Conservation (phyloP, 1,140 invertebrate species). For the Drosophila bocki region DNA sequence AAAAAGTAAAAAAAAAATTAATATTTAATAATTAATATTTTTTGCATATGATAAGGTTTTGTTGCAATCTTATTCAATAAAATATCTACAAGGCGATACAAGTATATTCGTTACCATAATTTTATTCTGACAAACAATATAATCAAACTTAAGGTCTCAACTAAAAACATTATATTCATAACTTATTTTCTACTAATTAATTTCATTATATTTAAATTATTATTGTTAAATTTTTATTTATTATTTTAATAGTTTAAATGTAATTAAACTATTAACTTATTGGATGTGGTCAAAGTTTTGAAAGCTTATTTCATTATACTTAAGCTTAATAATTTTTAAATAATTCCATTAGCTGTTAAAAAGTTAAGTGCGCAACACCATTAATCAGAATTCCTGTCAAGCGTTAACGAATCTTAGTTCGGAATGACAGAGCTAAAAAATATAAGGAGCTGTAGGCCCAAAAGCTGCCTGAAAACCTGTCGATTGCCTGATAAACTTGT, state of each 20-base stretch:
- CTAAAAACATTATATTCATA: no score
- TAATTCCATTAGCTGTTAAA: background rate
- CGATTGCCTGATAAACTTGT: constrained; percentile 74
- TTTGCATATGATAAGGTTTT: background rate
- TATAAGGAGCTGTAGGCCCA: background rate
- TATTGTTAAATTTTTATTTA: no score
- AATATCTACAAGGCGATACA: background rate
- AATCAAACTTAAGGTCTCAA: background rate
- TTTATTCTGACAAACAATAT: background rate
- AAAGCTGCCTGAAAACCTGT: constrained; percentile 59
- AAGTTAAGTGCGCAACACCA: background rate
- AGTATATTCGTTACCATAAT: background rate
- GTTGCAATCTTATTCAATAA: background rate
- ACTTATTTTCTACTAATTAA: no score
- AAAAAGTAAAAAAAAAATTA: background rate
- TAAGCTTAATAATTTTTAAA: background rate
- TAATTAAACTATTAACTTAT: no score
- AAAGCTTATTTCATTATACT: background rate
- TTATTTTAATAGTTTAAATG: no score
- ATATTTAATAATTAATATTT: no score
- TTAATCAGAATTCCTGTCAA: constrained; percentile 18
- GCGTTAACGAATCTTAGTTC: constrained; percentile 12
- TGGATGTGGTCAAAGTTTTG: background rate
- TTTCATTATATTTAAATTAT: no score
- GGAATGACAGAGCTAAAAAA: constrained; percentile 22